A percentile compares a stretch with the other conserved stretches of the same genome.
These are phyloP conservation scores for Poecilia velifera DNA, from an alignment of 2,797 vertebrate genomes.

Conservation along the genomic window DNA sequence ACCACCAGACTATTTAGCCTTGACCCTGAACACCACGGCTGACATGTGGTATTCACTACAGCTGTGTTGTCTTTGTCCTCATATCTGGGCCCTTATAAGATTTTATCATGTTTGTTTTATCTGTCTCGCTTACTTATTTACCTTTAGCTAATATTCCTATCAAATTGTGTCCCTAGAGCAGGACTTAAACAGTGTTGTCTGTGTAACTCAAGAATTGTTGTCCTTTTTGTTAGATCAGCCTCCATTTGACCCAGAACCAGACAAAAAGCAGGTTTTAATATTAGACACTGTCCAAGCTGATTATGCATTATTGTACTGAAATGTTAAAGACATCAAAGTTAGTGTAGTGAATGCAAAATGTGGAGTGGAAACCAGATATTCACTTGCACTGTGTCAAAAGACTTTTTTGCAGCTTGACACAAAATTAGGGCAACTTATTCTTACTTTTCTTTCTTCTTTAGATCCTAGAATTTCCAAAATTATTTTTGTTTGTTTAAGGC, in stretches of 20 bases:
- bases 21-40: constrained; percentile 60
- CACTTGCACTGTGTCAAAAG: not conserved
- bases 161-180: constrained; percentile 64
- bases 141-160: constrained; percentile 69
- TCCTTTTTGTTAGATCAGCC: constrained; percentile 52
- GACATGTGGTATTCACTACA: constrained; percentile 81
- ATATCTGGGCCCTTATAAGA: constrained; percentile 72
- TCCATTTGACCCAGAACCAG: constrained; percentile 44
- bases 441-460: not conserved
- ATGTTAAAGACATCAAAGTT: constrained; percentile 29
- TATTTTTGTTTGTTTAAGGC: not conserved
- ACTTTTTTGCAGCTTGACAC: not conserved
- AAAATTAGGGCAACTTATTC: not conserved
- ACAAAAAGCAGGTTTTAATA: constrained; percentile 39
- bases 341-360: constrained; percentile 48
- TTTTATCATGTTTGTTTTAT: constrained; percentile 80
- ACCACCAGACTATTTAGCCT: constrained; percentile 51
- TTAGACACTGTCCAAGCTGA: constrained; percentile 30
- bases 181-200: constrained; percentile 61
- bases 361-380: constrained; percentile 12
- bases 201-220: constrained; percentile 71
- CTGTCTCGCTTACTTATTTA: constrained; percentile 73
- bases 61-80: constrained; percentile 78
- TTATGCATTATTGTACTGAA: constrained; percentile 15
- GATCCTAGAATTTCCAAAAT: not conserved